phyloP scores from a whole-genome alignment of 2,113 vertebrate species.

The Podarcis raffonei region DNA sequence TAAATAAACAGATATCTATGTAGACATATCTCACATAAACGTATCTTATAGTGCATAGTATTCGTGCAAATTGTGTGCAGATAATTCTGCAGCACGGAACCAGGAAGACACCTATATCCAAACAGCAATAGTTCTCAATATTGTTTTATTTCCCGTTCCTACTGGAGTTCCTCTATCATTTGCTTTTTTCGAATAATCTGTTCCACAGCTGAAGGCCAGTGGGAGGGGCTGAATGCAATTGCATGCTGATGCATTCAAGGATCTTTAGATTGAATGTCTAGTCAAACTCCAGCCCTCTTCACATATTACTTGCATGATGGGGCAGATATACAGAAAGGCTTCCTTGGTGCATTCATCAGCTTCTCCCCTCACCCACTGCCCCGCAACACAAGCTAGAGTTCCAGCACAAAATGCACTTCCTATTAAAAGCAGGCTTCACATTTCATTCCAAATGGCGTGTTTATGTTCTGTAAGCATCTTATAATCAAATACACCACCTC shows the following conservation, averaged over 20 bases:
- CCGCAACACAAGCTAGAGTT: background rate
- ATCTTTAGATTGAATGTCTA: background rate
- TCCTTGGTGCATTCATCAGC: background rate
- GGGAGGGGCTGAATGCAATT: background rate
- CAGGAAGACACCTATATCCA: background rate
- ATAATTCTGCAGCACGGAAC: background rate
- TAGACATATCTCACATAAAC: no score
- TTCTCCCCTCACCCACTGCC: background rate
- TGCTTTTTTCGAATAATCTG: background rate
- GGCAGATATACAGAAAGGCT: no score
- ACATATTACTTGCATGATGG: background rate
- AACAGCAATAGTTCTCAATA: background rate
- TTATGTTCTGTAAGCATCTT: constrained; percentile 36
- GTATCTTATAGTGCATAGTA: background rate
- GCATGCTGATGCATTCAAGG: background rate
- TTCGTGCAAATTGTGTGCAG: background rate
- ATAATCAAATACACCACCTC: constrained; percentile 22
- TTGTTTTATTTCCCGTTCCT: background rate
- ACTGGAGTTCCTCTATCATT: background rate
- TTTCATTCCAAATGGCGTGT: constrained; percentile 24
- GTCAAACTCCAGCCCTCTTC: background rate
- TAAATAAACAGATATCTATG: no score
- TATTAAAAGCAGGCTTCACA: background rate
- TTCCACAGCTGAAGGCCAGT: no score
- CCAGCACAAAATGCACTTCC: constrained; percentile 27